These are phyloP conservation scores for Psilanteris sp. DNA, from an alignment of 1,140 invertebrate species.

Conservation along the genomic window DNA sequence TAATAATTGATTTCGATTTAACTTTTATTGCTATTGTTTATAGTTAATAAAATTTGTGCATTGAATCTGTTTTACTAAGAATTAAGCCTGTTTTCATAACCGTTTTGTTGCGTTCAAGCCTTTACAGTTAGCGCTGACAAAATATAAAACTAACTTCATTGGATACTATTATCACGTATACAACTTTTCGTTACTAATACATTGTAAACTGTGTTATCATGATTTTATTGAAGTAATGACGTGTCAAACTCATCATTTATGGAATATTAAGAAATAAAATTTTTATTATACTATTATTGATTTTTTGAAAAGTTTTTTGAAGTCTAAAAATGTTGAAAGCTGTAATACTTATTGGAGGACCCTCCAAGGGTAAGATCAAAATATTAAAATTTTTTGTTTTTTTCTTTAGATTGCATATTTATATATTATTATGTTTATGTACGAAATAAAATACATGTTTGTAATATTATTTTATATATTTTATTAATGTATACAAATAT, in stretches of 20 bases:
- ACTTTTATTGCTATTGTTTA: not conserved
- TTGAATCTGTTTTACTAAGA: too few species aligned
- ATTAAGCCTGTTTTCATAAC: too few species aligned
- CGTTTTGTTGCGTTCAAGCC: too few species aligned
- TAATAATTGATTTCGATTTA: not conserved
- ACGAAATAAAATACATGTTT: too few species aligned
- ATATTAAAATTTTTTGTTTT: too few species aligned
- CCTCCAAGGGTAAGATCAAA: slow-evolving; percentile 85
- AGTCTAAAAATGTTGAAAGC: slow-evolving; percentile 81
- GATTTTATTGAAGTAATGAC: slow-evolving; percentile 17
- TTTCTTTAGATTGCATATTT: too few species aligned
- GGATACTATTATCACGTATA: slow-evolving; percentile 7
- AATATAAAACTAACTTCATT: slow-evolving; percentile 22
- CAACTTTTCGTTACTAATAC: slow-evolving; percentile 7
- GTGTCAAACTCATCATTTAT: slow-evolving; percentile 17
- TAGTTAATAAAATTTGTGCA: not conserved
- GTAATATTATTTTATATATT: too few species aligned
- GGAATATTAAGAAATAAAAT: slow-evolving; percentile 1
- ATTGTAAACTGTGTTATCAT: too few species aligned
- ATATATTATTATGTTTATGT: not conserved
- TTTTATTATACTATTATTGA: too few species aligned
- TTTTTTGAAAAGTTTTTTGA: not conserved
- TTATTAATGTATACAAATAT: too few species aligned
- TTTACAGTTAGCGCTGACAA: not conserved
- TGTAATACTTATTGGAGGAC: slow-evolving; percentile 88